Percentiles rank a stretch among this genome's conserved stretches.
phyloP scores from a whole-genome alignment of 2,797 vertebrate genomes.

The Aldrovandia affinis region DNA sequence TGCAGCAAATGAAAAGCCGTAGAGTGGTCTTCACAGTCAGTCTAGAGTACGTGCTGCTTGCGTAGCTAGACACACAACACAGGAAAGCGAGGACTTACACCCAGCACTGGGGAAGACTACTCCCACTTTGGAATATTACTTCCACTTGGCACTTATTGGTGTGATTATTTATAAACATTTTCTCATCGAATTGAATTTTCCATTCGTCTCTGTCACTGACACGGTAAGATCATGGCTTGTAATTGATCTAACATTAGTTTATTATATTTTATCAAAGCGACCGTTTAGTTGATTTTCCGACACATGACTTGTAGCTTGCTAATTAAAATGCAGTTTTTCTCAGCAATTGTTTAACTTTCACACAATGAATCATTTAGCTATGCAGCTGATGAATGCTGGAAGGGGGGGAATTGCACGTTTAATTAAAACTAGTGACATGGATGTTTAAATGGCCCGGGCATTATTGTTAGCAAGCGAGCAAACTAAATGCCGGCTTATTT shows the following conservation, averaged over 20 bases:
- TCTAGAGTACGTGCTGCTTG: background rate
- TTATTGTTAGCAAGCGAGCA: background rate
- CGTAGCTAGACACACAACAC: background rate
- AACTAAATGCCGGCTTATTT: background rate
- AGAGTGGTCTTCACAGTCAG: background rate
- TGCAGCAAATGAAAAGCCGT: slow-evolving; percentile 48
- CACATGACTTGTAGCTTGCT: slow-evolving; percentile 11
- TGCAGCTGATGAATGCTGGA: background rate
- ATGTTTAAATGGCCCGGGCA: background rate
- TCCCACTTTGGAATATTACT: slow-evolving; percentile 62
- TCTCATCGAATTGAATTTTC: slow-evolving; percentile 28
- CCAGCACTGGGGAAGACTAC: slow-evolving; percentile 58
- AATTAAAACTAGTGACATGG: background rate
- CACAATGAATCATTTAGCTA: background rate
- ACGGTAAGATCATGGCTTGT: slow-evolving; percentile 29
- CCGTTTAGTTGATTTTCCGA: background rate
- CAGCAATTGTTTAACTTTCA: background rate
- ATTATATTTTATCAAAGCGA: background rate
- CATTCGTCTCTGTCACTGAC: slow-evolving; percentile 28
- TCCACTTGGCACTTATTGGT: slow-evolving; percentile 30
- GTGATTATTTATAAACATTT: slow-evolving; percentile 26
- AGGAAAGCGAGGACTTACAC: background rate
- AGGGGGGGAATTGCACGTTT: background rate
- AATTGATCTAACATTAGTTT: background rate
- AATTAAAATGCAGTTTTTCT: background rate